Evolutionary conservation across 2,113 vertebrate genomes (phyloP).

Genomic region (Myiopsitta monachus): DNA sequence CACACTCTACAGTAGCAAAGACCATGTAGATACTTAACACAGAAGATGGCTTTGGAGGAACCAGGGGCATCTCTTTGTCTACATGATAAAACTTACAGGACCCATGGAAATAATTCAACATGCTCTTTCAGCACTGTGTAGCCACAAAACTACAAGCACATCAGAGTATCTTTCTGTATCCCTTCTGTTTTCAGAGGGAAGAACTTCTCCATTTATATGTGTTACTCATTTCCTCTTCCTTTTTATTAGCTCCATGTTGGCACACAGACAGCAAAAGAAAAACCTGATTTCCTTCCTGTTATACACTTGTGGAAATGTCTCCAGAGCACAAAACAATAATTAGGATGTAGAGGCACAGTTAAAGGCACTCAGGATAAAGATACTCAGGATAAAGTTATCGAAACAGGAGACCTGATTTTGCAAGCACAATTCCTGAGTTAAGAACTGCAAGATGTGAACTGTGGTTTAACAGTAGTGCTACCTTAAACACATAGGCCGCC

Average conservation of each 20-base stretch:
- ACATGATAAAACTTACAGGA: background rate
- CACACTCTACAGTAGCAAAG: background rate
- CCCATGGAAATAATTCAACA: background rate
- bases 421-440: background rate
- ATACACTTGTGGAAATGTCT: conserved; percentile 27
- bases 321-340: conserved; percentile 26
- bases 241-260: conserved; percentile 28
- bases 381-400: background rate
- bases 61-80: background rate
- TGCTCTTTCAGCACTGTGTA: background rate
- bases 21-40: fast-evolving
- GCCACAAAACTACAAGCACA: background rate
- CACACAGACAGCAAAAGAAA: conserved; percentile 33
- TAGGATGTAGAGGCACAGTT: conserved; percentile 23
- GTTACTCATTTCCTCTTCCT: conserved; percentile 65
- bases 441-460: background rate
- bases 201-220: background rate
- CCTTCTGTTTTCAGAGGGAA: background rate
- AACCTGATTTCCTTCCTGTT: conserved; percentile 57
- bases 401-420: background rate
- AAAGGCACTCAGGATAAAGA: conserved; percentile 14
- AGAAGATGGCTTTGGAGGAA: background rate
- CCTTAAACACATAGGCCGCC: background rate
- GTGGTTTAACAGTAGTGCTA: background rate
- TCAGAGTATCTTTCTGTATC: background rate